These are phyloP conservation scores for Leptinotarsa tumamoca DNA, from an alignment of 2,888 invertebrate species.

Conservation along the genomic window DNA sequence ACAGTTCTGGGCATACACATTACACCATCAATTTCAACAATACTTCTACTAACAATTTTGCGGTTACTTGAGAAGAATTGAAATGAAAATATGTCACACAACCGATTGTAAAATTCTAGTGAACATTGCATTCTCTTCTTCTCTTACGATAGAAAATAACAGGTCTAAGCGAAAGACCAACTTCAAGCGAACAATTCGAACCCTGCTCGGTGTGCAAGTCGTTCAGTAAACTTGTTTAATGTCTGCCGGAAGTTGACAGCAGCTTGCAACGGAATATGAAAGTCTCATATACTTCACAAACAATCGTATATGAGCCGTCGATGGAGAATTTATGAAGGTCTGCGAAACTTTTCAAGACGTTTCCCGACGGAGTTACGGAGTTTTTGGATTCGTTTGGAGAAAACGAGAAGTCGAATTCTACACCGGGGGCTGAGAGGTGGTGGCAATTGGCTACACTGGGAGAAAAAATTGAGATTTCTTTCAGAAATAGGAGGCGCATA, in stretches of 20 bases:
- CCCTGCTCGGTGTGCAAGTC: slow-evolving; percentile 37
- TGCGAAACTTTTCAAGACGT: slow-evolving; percentile 25
- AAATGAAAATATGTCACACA: too few species aligned
- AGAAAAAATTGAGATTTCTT: too few species aligned
- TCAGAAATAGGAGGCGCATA: too few species aligned
- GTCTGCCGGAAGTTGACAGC: slow-evolving; percentile 45
- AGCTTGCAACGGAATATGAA: slow-evolving; percentile 44
- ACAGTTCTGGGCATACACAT: too few species aligned
- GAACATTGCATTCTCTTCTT: too few species aligned
- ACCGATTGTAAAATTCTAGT: too few species aligned
- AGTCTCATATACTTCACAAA: slow-evolving; percentile 43
- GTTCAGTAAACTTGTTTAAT: slow-evolving; percentile 46
- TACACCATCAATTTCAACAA: too few species aligned
- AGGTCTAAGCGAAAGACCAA: not conserved
- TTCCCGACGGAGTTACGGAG: slow-evolving; percentile 10
- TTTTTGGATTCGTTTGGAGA: slow-evolving; percentile 11
- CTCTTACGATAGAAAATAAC: not conserved
- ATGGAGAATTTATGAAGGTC: slow-evolving; percentile 26
- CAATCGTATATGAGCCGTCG: slow-evolving; percentile 36
- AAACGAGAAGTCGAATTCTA: slow-evolving; percentile 6
- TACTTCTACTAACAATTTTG: too few species aligned
- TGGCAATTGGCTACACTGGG: too few species aligned
- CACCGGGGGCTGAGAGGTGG: not conserved
- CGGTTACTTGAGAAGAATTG: too few species aligned
- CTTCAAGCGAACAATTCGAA: slow-evolving; percentile 13